Percentiles rank a stretch among this genome's conserved stretches.
phyloP scores from a whole-genome alignment of 1,140 invertebrate genomes.

The Sinonovacula constricta region DNA sequence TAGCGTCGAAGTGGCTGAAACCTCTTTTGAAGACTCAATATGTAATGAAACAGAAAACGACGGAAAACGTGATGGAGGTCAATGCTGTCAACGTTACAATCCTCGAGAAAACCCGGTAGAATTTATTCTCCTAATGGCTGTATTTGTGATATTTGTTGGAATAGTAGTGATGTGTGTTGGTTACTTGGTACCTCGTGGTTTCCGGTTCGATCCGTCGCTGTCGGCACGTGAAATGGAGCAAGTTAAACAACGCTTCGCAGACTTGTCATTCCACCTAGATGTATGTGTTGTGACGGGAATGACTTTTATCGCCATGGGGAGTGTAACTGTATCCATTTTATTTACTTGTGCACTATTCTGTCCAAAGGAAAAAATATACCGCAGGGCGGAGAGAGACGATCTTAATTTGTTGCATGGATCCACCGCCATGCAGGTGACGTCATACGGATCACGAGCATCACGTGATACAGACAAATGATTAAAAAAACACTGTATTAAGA shows the following conservation, averaged over 20 bases:
- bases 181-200: conserved; percentile 35
- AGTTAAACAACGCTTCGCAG: conserved; percentile 38
- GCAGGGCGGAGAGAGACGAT: conserved; percentile 7
- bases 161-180: conserved; percentile 29
- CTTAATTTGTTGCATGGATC: conserved; percentile 18
- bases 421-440: too few species aligned
- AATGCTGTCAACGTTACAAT: too few species aligned
- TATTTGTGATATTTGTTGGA: conserved; percentile 32
- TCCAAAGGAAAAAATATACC: background rate
- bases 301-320: conserved; percentile 39
- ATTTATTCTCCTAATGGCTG: conserved; percentile 13
- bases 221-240: conserved; percentile 51
- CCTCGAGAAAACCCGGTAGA: conserved; percentile 18
- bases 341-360: conserved; percentile 1
- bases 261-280: conserved; percentile 29
- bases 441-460: too few species aligned
- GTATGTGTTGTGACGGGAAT: conserved; percentile 42
- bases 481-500: too few species aligned
- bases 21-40: too few species aligned
- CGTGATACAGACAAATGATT: too few species aligned
- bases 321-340: conserved; percentile 14
- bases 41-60: too few species aligned
- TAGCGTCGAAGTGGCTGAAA: too few species aligned
- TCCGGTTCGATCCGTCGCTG: conserved; percentile 26
- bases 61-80: too few species aligned